Evolutionary conservation across 2,888 invertebrate genomes (phyloP), one percentile per base, ranked within the genome.

Genomic region (Tinea semifulvella): DNA sequence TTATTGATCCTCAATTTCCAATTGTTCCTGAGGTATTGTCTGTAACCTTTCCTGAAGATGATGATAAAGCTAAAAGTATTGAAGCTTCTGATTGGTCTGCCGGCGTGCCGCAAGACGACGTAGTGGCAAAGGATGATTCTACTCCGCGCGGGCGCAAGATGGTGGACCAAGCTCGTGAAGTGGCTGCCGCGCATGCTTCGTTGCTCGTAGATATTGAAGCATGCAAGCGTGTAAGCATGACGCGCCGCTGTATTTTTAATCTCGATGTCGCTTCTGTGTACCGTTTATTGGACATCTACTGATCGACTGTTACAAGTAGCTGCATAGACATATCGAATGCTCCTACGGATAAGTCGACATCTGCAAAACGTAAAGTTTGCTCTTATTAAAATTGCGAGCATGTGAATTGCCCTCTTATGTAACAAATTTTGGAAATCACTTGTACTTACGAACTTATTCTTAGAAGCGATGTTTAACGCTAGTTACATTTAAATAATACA

Each of bases 161-260:
- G 66, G 79, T 75, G n/a, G 79, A 71, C 58, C 74, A 80, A 56
- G 80, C 80, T 56, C 75, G 68, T 61, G 72, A 71, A 65, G 77
- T 79, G 57, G 75, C 79, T 57, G 79, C 74, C 51, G 74, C 80
- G 65, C 76, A 77, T 76, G 80, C 77, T 52, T 67, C 79, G 59
- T 65, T 79, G 73, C 77, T 77, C 77, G 75, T 82, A 82, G 80
- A 82, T 73, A 69, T 79, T 70, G 80, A 81, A 84, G 84, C 85
- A 85, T 84, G 85, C 83, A 85, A 85, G 83, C 84, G 85, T 86
- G 87, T 87, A 87, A 87, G 87, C 85, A 85, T 85, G 74, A 63
- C 71, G 74, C 77, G 76, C 69, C 68, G 36, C 36, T 36, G 18
- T 18, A 16, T 36, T 22, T 22, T 7, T 22, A 22, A 7, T 22